Percentiles rank a stretch among this genome's conserved stretches.
Conservation (phyloP, 2,888 invertebrate genomes). For the Frankliniella fusca region DNA sequence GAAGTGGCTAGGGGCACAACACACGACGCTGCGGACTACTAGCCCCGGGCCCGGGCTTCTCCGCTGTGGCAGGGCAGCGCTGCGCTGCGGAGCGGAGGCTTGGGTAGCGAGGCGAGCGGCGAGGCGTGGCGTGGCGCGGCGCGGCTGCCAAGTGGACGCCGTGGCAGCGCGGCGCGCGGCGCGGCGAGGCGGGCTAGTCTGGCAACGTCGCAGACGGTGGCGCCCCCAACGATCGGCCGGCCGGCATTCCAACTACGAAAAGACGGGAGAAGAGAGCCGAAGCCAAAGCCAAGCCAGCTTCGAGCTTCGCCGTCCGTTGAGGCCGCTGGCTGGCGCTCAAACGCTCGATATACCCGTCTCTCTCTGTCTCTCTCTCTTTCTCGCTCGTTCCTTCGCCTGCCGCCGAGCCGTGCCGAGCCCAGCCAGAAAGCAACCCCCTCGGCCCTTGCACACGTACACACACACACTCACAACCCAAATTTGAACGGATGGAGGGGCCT, state of each 20-base stretch:
- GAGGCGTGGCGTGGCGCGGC: constrained; percentile 30
- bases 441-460: not conserved
- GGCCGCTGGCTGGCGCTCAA: constrained; percentile 42
- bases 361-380: constrained; percentile 14
- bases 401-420: constrained; percentile 30
- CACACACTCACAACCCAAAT: not conserved
- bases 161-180: not conserved
- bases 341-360: constrained; percentile 27
- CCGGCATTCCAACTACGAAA: constrained; percentile 33
- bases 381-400: constrained; percentile 14
- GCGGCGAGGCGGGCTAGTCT: constrained; percentile 16
- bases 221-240: constrained; percentile 37
- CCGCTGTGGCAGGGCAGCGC: constrained; percentile 36
- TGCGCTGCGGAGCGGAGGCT: constrained; percentile 13
- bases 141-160: constrained; percentile 12
- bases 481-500: not conserved
- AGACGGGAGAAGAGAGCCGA: constrained; percentile 33
- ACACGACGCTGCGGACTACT: constrained; percentile 44
- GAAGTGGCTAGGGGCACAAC: too few relatives aligned
- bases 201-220: constrained; percentile 37
- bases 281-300: constrained; percentile 35
- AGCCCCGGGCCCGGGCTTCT: constrained; percentile 35
- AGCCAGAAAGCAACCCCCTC: constrained; percentile 31
- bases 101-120: constrained; percentile 24
- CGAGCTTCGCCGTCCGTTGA: constrained; percentile 38